Percentiles rank a stretch among this genome's conserved stretches.
phyloP scores from a whole-genome alignment of 2,113 vertebrate species.

The Maccullochella peelii region DNA sequence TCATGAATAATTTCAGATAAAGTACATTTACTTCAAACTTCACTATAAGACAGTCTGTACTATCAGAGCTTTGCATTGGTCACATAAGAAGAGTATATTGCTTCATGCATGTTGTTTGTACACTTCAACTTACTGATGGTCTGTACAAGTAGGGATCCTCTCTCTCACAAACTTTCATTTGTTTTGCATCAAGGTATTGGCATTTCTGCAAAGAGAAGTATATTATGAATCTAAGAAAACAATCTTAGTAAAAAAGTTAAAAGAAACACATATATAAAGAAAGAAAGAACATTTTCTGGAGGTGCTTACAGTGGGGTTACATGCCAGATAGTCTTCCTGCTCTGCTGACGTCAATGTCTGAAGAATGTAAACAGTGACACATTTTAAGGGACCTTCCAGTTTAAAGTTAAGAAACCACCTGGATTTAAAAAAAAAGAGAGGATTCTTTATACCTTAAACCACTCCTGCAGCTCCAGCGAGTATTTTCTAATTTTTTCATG shows the following conservation, averaged over 20 bases:
- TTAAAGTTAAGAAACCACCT: rapidly evolving
- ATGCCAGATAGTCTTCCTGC: not conserved
- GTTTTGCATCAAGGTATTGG: not conserved
- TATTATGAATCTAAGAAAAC: not conserved
- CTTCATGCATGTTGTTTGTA: not conserved
- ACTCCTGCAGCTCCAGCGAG: conserved; percentile 25
- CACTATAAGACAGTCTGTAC: not conserved
- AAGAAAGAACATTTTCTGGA: not conserved
- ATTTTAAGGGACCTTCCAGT: not conserved
- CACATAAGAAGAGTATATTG: not conserved
- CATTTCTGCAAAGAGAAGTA: conserved; percentile 52
- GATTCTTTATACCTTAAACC: conserved; percentile 59
- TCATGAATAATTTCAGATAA: not conserved
- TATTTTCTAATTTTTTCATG: not conserved
- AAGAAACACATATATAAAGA: not conserved
- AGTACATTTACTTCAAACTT: not conserved
- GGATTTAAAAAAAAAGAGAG: not conserved
- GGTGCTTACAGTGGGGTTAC: conserved; percentile 40
- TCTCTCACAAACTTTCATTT: rapidly evolving
- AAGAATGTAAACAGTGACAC: not conserved
- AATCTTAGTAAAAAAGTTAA: not conserved
- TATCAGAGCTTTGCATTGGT: not conserved
- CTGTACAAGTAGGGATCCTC: not conserved
- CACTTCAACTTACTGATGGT: conserved; percentile 68
- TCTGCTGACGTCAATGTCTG: conserved; percentile 43